Percentiles rank a stretch among this genome's conserved stretches.
Evolutionary conservation across 2,797 vertebrate genomes (phyloP).

Genomic region (Vespertilio murinus): DNA sequence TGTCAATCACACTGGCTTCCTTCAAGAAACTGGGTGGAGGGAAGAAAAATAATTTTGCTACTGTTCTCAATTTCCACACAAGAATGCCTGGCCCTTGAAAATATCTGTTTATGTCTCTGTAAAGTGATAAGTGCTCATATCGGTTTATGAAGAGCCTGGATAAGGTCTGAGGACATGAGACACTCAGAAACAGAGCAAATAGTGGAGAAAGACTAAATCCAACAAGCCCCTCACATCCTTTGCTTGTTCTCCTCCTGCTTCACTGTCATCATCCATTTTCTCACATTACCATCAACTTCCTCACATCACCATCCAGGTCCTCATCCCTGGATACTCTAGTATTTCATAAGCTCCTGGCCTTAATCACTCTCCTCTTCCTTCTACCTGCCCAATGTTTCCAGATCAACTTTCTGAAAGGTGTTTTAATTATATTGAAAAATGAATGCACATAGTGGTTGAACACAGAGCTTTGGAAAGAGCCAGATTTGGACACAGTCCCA

Average conservation of each 20-base stretch:
- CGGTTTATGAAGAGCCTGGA: background rate
- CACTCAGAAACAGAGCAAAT: background rate
- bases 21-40: background rate
- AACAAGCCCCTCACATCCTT: background rate
- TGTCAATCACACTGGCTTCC: background rate
- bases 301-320: background rate
- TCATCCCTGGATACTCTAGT: background rate
- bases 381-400: background rate
- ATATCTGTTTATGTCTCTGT: conserved; percentile 12
- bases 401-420: conserved; percentile 41
- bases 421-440: conserved; percentile 45
- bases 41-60: background rate
- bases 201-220: background rate
- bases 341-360: background rate
- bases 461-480: conserved; percentile 12
- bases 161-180: background rate
- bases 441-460: background rate
- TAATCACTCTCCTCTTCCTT: background rate
- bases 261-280: accelerated
- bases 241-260: background rate
- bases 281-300: background rate
- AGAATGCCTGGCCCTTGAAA: background rate
- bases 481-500: conserved; percentile 39
- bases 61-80: background rate
- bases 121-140: background rate